phyloP scores from a whole-genome alignment of 2,888 invertebrate genomes.

The Dasypogon diadema region DNA sequence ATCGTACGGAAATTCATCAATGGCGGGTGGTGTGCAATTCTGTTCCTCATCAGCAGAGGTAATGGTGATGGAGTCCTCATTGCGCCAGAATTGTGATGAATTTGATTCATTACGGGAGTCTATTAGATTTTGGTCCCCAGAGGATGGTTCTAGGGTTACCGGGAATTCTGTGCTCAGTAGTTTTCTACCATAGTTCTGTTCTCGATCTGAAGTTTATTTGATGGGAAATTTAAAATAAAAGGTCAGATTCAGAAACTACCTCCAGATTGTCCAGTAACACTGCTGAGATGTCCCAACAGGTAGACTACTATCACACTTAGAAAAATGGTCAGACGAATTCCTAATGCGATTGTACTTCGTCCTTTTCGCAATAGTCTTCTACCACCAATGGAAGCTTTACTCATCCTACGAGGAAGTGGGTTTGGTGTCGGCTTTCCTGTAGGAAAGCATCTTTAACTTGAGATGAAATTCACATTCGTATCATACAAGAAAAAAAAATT shows the following conservation, averaged over 20 bases:
- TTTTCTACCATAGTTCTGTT: conserved; percentile 38
- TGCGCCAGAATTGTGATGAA: neutral
- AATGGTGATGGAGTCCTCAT: neutral
- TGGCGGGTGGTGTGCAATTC: conserved; percentile 81
- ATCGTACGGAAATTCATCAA: conserved; percentile 83
- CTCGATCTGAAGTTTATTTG: neutral
- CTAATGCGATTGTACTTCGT: conserved; percentile 49
- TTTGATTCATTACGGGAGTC: neutral
- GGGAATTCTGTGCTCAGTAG: conserved; percentile 29
- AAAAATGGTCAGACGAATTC: conserved; percentile 50
- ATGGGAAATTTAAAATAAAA: conserved; percentile 1
- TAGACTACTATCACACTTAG: conserved; percentile 46
- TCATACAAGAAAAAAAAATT: no score
- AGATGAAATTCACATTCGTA: no score
- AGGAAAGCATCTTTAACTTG: no score
- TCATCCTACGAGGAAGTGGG: conserved; percentile 43
- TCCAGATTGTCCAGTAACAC: neutral
- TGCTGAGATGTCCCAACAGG: neutral
- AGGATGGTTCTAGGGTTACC: neutral
- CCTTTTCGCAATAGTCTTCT: conserved; percentile 45
- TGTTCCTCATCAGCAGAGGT: conserved; percentile 51
- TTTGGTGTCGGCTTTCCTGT: neutral
- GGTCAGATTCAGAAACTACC: neutral
- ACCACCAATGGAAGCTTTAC: conserved; percentile 32
- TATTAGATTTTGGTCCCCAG: neutral